These are phyloP conservation scores for Falco cherrug DNA, from an alignment of 2,797 vertebrate species.

Conservation along the genomic window DNA sequence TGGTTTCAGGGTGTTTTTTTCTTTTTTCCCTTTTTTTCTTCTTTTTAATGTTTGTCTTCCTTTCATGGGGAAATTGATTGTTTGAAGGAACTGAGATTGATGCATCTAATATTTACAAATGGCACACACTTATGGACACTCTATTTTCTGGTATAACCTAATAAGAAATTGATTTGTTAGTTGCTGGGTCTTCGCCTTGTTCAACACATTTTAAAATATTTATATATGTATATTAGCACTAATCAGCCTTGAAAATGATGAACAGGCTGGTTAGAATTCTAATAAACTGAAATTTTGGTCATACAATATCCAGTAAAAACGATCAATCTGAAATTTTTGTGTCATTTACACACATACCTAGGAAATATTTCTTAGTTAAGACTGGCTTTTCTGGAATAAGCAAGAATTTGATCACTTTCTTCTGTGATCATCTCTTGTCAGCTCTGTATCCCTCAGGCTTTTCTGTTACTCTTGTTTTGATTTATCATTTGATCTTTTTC, in stretches of 20 bases:
- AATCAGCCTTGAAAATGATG: constrained; percentile 38
- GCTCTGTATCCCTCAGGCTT: constrained; percentile 56
- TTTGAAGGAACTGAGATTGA: constrained; percentile 50
- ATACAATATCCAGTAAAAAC: neutral
- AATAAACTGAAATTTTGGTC: constrained; percentile 8
- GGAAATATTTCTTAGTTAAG: constrained; percentile 49
- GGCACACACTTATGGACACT: constrained; percentile 34
- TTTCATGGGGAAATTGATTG: constrained; percentile 46
- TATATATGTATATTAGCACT: constrained; percentile 49
- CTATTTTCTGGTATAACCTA: constrained; percentile 42
- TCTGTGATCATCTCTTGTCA: constrained; percentile 67
- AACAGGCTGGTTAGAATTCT: neutral
- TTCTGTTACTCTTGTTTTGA: constrained; percentile 60
- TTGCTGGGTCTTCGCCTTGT: neutral
- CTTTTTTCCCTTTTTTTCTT: fast-evolving
- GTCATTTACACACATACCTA: neutral
- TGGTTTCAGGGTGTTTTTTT: neutral
- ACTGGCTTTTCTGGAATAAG: neutral
- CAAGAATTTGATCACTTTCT: constrained; percentile 53
- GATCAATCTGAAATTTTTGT: neutral
- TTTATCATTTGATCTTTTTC: constrained; percentile 66
- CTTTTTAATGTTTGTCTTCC: neutral
- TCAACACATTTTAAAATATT: constrained; percentile 47
- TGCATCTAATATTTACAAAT: constrained; percentile 27
- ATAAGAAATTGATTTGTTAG: constrained; percentile 60